Base-by-base conservation (phyloP, 2,888 invertebrate genomes). In the Drosophila meridionalis region DNA sequence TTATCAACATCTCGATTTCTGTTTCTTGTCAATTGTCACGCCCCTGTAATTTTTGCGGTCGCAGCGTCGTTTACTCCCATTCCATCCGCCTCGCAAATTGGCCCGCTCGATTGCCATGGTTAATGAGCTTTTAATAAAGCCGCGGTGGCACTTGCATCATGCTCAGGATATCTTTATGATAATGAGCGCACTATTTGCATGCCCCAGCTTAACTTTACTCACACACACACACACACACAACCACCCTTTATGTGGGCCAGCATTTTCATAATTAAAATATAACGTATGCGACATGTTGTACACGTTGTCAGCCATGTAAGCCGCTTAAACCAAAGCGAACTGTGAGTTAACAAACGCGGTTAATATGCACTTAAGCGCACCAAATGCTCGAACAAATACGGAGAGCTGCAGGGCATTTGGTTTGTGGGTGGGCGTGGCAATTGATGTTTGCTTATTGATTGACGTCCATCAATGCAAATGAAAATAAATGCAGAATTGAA, bases 251-350 rank as follows among this genome's bases (percentile, higher is more conserved):
- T 43, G 45, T 69, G 50, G 71, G 62, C 71, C 66, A 67, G 58
- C 69, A 14, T 57, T 50, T 56, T 66, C 69, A 73, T 87, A 83
- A 83, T 83, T 83, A 87, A 83, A 85, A 85, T 87, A 69, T 76
- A 50, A 71, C 74, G 53, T 62, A 87, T 85, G 32, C 85, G 74
- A 65, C 80, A 79, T 80, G 87, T 65, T 65, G 69, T 74, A 65
- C 78, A 67, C 32, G 52, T 45, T 82, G 87, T 76, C 66, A 69
- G 67, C 56, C 36, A 45, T 76, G 74, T 87, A 85, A 83, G 72
- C 87, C 83, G 82, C 80, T 85, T 87, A 84, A 82, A 57, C 56
- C 53, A 56, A 60, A 3, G 45, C 38, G 43, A 60, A 42, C 75
- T 30, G 50, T 53, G 59, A 59, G 75, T 62, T 63, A 45, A 78